These are phyloP conservation scores for Clarias macrocephalus DNA, from an alignment of 2,113 vertebrate species.

Conservation along the genomic window DNA sequence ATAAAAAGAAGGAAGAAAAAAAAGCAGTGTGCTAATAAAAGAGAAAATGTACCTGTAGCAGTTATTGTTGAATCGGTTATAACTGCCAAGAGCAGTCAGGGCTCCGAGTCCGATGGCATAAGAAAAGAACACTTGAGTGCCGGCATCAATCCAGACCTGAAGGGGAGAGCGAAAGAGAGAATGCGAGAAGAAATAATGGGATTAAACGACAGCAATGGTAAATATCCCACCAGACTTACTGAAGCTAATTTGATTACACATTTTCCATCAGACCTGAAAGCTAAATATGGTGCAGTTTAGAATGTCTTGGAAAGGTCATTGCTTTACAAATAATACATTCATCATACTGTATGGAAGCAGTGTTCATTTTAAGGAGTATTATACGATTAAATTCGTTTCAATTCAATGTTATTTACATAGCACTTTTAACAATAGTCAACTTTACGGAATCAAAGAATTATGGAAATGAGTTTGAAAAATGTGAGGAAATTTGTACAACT, in stretches of 20 bases:
- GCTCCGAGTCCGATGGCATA: conserved; percentile 81
- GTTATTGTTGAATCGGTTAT: conserved; percentile 82
- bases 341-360: not conserved
- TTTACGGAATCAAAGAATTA: too few species aligned
- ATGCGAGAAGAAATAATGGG: not conserved
- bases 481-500: too few species aligned
- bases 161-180: not conserved
- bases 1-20: not conserved
- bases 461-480: too few species aligned
- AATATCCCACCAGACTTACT: not conserved
- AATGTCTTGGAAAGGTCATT: not conserved
- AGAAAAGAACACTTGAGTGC: conserved; percentile 80
- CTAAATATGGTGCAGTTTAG: not conserved
- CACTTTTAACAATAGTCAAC: too few species aligned
- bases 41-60: conserved; percentile 74
- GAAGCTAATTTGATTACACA: too few species aligned
- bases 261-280: not conserved
- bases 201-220: not conserved
- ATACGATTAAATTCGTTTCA: too few species aligned
- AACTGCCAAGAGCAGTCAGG: conserved; percentile 78
- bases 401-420: too few species aligned
- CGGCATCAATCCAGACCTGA: conserved; percentile 81
- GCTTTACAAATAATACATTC: not conserved
- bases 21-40: not conserved
- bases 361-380: not conserved